Percentiles rank a stretch among this genome's conserved stretches.
These are phyloP conservation scores for Cheumatopsyche charites DNA, from an alignment of 1,140 invertebrate species.

Conservation along the genomic window DNA sequence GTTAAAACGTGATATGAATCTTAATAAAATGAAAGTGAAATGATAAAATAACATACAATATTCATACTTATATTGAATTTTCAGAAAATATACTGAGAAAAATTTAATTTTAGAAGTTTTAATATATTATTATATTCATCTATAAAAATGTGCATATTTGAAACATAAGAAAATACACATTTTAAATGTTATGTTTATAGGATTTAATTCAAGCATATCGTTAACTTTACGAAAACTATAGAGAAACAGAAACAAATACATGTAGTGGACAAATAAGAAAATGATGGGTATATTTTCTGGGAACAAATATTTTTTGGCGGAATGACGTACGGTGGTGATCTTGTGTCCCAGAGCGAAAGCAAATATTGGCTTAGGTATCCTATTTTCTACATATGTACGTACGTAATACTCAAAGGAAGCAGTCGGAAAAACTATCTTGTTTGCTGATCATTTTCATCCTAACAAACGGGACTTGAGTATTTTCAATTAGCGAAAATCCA, in stretches of 20 bases:
- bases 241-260: background rate
- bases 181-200: no score
- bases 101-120: no score
- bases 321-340: slow-evolving; percentile 13
- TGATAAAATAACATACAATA: no score
- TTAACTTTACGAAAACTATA: slow-evolving; percentile 1
- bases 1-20: no score
- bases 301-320: slow-evolving; percentile 29
- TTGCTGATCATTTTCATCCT: slow-evolving; percentile 17
- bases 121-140: no score
- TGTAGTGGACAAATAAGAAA: background rate
- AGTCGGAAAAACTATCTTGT: slow-evolving; percentile 19
- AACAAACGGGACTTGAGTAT: background rate
- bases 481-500: slow-evolving; percentile 14
- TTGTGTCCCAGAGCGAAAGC: slow-evolving; percentile 21
- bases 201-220: background rate
- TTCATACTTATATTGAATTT: no score
- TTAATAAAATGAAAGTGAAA: no score
- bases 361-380: slow-evolving; percentile 30
- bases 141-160: no score
- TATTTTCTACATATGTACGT: slow-evolving; percentile 1
- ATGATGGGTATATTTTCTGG: background rate
- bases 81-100: no score
- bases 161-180: no score
- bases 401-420: slow-evolving; percentile 20